Conservation (phyloP, 2,888 invertebrate species). For the Diadegma fenestrale region DNA sequence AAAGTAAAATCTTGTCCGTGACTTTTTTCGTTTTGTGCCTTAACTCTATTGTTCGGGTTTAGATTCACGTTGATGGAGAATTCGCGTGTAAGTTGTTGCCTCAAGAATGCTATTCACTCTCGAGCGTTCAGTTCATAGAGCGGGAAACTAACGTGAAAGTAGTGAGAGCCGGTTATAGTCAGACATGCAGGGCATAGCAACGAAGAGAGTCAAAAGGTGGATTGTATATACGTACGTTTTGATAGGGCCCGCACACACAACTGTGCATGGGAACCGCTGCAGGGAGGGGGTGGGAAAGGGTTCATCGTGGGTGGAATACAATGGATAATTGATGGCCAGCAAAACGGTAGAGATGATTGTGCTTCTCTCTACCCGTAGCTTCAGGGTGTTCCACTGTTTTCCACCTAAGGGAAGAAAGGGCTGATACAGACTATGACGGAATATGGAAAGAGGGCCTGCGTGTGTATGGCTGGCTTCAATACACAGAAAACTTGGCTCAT, state of each 20-base stretch:
- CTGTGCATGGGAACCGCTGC: slow-evolving; percentile 21
- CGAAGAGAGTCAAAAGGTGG: slow-evolving; percentile 26
- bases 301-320: slow-evolving; percentile 64
- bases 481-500: background rate
- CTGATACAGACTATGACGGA: slow-evolving; percentile 46
- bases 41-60: slow-evolving; percentile 42
- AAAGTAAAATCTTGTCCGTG: slow-evolving; percentile 30
- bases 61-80: slow-evolving; percentile 71
- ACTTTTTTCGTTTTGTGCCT: background rate
- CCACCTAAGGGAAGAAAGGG: slow-evolving; percentile 28
- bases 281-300: slow-evolving; percentile 60
- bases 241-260: slow-evolving; percentile 27
- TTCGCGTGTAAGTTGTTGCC: slow-evolving; percentile 68
- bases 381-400: slow-evolving; percentile 23
- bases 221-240: slow-evolving; percentile 23
- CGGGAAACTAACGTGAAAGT: slow-evolving; percentile 32
- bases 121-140: slow-evolving; percentile 24
- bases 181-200: slow-evolving; percentile 31
- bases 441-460: slow-evolving; percentile 31
- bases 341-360: slow-evolving; percentile 63
- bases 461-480: background rate
- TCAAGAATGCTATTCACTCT: slow-evolving; percentile 65
- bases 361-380: slow-evolving; percentile 40
- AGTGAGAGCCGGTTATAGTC: slow-evolving; percentile 57
- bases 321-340: slow-evolving; percentile 72